These are phyloP conservation scores for Saccopteryx bilineata DNA, from an alignment of 2,113 vertebrate species.

Conservation along the genomic window DNA sequence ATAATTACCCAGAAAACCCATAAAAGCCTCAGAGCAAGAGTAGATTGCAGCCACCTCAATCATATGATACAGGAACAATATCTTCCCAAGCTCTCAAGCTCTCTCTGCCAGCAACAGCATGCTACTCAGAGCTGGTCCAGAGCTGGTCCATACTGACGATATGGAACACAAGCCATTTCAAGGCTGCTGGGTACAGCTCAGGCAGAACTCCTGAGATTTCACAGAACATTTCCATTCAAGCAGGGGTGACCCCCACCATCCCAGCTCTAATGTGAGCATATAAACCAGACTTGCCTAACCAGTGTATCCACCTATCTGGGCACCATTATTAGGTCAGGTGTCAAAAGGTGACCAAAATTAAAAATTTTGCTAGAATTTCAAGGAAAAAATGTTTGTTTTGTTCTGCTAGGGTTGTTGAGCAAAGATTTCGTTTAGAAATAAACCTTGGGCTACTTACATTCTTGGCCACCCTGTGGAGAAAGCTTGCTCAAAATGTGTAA, in stretches of 20 bases:
- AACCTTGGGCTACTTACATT: neutral
- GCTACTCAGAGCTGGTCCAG: neutral
- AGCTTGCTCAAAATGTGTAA: neutral
- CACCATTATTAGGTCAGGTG: neutral
- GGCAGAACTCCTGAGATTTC: neutral
- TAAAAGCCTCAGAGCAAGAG: neutral
- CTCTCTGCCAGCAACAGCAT: neutral
- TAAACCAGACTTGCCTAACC: neutral
- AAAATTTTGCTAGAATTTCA: neutral
- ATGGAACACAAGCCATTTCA: neutral
- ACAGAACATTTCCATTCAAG: neutral
- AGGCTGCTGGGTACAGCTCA: neutral
- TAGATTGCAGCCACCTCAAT: neutral
- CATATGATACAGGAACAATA: neutral
- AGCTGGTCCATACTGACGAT: neutral
- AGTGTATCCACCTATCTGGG: neutral
- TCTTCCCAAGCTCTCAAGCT: neutral
- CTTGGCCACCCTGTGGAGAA: neutral
- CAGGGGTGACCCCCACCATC: neutral
- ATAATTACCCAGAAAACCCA: neutral
- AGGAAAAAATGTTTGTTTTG: neutral
- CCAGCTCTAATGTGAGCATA: neutral
- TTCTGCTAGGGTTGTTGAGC: neutral
- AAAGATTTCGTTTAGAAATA: neutral
- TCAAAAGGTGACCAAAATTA: slow-evolving; percentile 25